Evolutionary conservation across 2,888 invertebrate species (phyloP).

Genomic region (Seira sanloemensis): DNA sequence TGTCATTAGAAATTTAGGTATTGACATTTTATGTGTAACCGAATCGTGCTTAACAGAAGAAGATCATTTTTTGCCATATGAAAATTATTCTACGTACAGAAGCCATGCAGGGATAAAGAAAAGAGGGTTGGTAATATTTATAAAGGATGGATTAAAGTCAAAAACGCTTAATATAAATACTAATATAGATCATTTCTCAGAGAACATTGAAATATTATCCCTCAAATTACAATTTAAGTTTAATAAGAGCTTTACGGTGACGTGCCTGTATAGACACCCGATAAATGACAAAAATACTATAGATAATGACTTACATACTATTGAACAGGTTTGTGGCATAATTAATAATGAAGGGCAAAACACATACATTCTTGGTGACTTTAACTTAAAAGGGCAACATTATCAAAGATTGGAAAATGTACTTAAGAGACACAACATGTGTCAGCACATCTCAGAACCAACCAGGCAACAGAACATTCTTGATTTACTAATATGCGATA

Average conservation of each 20-base stretch:
- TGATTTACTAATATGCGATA: constrained; percentile 17
- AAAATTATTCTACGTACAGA: not conserved
- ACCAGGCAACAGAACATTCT: constrained; percentile 8
- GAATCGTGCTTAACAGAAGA: constrained; percentile 9
- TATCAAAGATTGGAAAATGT: not conserved
- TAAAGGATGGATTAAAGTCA: not conserved
- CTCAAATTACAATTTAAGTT: not conserved
- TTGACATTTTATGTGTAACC: constrained; percentile 25
- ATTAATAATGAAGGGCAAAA: not conserved
- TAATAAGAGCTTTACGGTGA: constrained; percentile 4
- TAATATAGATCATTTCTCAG: not conserved
- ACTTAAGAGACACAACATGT: not conserved
- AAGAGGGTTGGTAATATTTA: not conserved
- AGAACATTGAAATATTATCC: constrained; percentile 7
- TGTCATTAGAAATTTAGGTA: not conserved
- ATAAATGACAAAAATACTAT: not conserved
- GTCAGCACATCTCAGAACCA: constrained; percentile 12
- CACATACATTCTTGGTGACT: constrained; percentile 6
- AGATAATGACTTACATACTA: not conserved
- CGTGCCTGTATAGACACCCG: constrained; percentile 28
- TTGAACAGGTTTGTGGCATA: not conserved
- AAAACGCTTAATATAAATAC: not conserved
- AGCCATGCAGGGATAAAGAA: not conserved
- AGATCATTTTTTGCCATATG: not conserved
- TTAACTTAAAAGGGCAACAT: constrained; percentile 8